phyloP scores from a whole-genome alignment of 1,140 invertebrate genomes.

The Meloidogyne chitwoodi region DNA sequence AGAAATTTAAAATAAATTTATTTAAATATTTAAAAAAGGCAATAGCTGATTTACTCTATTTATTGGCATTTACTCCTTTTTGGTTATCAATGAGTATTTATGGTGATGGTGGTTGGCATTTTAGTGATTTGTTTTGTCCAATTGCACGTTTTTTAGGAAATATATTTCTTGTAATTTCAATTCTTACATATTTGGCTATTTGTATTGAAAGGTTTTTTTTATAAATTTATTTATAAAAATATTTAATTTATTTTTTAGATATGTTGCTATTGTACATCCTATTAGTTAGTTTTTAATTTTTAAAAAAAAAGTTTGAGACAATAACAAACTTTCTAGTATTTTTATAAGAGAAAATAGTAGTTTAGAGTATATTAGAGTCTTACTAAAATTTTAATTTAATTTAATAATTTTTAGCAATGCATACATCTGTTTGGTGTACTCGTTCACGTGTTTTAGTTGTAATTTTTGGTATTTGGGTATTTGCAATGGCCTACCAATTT shows the following conservation, averaged over 20 bases:
- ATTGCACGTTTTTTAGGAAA: constrained; percentile 11
- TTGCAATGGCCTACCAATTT: constrained; percentile 14
- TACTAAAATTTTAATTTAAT: not conserved
- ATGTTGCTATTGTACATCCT: not conserved
- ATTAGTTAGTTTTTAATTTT: not conserved
- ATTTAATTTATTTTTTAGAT: not conserved
- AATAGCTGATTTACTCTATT: constrained; percentile 17
- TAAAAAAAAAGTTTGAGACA: too few relatives aligned
- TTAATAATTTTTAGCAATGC: constrained; percentile 17
- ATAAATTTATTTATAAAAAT: not conserved
- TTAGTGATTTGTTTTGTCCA: constrained; percentile 10
- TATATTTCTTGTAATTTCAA: constrained; percentile 7
- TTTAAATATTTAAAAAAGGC: not conserved
- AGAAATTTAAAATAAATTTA: not conserved
- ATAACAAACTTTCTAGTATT: too few relatives aligned
- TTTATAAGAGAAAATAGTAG: too few relatives aligned
- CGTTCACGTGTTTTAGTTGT: not conserved
- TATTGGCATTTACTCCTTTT: constrained; percentile 21
- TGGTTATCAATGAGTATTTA: constrained; percentile 17
- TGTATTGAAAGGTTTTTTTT: constrained; percentile 17
- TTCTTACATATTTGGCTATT: constrained; percentile 16
- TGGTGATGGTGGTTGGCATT: constrained; percentile 19
- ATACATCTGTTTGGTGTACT: constrained; percentile 13
- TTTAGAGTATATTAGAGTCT: too few relatives aligned
- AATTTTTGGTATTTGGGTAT: constrained; percentile 11